Evolutionary conservation across 2,888 invertebrate species (phyloP).

Genomic region (Pasiphila rectangulata): DNA sequence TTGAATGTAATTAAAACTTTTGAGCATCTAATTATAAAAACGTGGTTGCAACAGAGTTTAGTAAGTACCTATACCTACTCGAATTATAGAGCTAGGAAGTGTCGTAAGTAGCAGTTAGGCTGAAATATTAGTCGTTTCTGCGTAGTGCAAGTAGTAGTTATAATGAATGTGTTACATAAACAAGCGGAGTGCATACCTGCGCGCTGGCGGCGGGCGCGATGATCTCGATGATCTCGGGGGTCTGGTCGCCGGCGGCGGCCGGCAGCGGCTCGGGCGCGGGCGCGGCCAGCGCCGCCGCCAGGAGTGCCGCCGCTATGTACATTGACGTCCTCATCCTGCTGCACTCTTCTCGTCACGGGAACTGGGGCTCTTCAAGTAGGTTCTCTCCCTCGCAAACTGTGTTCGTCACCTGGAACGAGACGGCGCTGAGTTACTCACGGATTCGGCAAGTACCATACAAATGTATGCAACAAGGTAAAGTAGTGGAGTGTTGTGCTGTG

Average conservation of each 20-base stretch:
- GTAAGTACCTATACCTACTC: too few relatives aligned
- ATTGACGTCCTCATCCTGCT: constrained; percentile 51
- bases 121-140: too few relatives aligned
- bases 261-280: constrained; percentile 41
- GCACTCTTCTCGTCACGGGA: constrained; percentile 6
- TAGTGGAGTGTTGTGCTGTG: constrained; percentile 14
- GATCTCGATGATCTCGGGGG: constrained; percentile 75
- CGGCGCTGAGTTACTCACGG: too few relatives aligned
- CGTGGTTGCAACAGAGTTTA: too few relatives aligned
- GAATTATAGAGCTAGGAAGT: too few relatives aligned
- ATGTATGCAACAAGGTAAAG: too few relatives aligned
- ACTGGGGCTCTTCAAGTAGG: constrained; percentile 9
- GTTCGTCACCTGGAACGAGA: constrained; percentile 38
- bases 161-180: too few relatives aligned
- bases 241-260: constrained; percentile 55
- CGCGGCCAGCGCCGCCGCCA: constrained; percentile 42
- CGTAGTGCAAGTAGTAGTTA: too few relatives aligned
- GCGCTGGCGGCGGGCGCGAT: constrained; percentile 75
- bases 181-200: constrained; percentile 63
- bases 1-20: not conserved
- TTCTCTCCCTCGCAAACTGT: constrained; percentile 41
- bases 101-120: too few relatives aligned
- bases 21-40: not conserved
- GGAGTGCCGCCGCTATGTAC: constrained; percentile 29
- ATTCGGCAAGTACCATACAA: too few relatives aligned